Evolutionary conservation across 2,797 vertebrate species (phyloP), one percentile per base, ranked within the genome.

Genomic region (Syngnathus rostellatus): DNA sequence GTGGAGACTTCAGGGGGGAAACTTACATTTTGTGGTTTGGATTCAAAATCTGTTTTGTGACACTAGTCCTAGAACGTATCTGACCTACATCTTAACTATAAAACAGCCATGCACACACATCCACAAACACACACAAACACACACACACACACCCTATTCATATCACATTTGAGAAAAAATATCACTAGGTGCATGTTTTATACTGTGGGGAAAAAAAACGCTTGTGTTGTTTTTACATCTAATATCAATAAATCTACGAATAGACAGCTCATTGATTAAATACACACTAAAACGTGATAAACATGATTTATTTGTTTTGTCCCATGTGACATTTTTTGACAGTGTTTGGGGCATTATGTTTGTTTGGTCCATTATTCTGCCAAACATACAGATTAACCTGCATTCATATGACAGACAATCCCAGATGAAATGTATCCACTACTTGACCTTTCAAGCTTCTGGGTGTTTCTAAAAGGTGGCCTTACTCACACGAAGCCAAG

Each of bases 341-440:
- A 39, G 55, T 14, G 5, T 58, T 38, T n/a, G 17, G 57, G 37
- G 2, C 11, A 59, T 4, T 57, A 14, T 57, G 38, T 54, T n/a
- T n/a, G 57, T 59, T 39, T 59, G 31, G 10, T 37, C 57, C 7
- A 10, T 5, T 19, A 8, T 19, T 59, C 57, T 38, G 37, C 25
- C 37, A 39, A 9, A 39, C 8, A 59, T 59, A 38, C 57, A 59
- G 57, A 38, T 59, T 38, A 59, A 59, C 14, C 55, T 39, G 57
- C 8, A 57, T 57, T 57, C 54, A 37, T 37, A 5, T 37, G 25
- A 57, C 57, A 59, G 57, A 59, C 16, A 59, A 58, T 59, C 57
- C 57, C 57, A 59, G 31, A 39, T 60, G 58, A 19, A 60, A 60
- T 40, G n/a, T 14, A 60, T n/a, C 58, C 58, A 40, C 17, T 6